Evolutionary conservation across 2,888 invertebrate species (phyloP), one percentile per base, ranked within the genome.

Genomic region (Hemaris fuciformis): DNA sequence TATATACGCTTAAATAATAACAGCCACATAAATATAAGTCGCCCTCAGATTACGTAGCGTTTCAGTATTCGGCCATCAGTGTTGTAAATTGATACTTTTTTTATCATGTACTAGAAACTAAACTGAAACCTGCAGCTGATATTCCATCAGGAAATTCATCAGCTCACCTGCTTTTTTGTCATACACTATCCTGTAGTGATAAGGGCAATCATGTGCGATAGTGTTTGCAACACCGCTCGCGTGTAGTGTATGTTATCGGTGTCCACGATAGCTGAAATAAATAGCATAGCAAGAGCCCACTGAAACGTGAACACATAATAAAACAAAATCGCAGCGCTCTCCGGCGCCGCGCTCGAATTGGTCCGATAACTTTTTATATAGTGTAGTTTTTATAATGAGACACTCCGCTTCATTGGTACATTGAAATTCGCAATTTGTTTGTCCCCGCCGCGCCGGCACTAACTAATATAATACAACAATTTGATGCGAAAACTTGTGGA

Each of bases 321-420:
- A 57, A n/a, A 53, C n/a, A 25, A 27, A 18, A 23, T 45, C 53
- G 31, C 27, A 53, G 15, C 48, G 48, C 15, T 53, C 27, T 53
- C 31, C 31, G 53, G 18, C 53, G 48, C 58, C 60, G 56, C 65
- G 66, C 62, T 67, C 38, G 43, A 60, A 60, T 65, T 23, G 60
- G 57, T 57, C 22, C 60, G 20, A 59, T 62, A 66, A 63, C 60
- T 67, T 62, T 38, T 31, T 48, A 59, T 60, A 38, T 42, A 57
- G 66, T 62, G 61, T 66, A 68, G 64, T 61, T 41, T 63, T 63
- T 66, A 63, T 63, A 68, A 68, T 67, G 62, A 46, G 63, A 60
- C 48, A 64, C 64, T 60, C n/a, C 10, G 23, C 48, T 53, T 53
- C 31, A 53, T 53, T 53, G 31, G 53, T 27, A 53, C 53, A 31